A percentile compares a stretch with the other conserved stretches of the same genome.
phyloP scores from a whole-genome alignment of 2,797 vertebrate species.

The Taeniopygia guttata region DNA sequence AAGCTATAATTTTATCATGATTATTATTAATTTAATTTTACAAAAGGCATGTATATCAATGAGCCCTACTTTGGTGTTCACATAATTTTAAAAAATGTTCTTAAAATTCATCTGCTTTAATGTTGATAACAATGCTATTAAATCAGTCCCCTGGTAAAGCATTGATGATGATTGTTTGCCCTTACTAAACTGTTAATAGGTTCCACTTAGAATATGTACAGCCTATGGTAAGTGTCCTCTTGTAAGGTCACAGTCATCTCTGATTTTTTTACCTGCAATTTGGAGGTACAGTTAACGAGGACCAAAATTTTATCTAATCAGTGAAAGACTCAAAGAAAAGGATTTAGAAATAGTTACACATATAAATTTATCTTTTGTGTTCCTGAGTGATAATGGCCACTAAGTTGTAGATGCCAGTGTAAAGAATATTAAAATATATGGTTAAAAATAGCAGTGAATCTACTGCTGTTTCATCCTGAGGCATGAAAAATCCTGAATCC shows the following conservation, averaged over 20 bases:
- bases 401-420: background rate
- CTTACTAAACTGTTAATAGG: background rate
- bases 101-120: background rate
- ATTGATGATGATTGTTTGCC: background rate
- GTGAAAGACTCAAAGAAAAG: background rate
- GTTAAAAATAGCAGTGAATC: background rate
- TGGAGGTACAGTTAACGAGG: background rate
- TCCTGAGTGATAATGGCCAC: background rate
- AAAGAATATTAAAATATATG: background rate
- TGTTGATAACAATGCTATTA: background rate
- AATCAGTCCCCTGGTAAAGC: background rate
- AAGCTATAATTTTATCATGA: background rate
- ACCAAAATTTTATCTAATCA: background rate
- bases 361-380: background rate
- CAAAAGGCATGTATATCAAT: accelerated
- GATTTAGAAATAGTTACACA: background rate
- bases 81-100: background rate
- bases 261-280: background rate
- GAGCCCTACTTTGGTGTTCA: background rate
- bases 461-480: background rate
- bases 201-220: background rate
- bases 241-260: background rate
- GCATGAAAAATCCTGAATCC: background rate
- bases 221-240: background rate
- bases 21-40: background rate